phyloP scores from a whole-genome alignment of 2,797 vertebrate genomes.

The Oreochromis grahami region DNA sequence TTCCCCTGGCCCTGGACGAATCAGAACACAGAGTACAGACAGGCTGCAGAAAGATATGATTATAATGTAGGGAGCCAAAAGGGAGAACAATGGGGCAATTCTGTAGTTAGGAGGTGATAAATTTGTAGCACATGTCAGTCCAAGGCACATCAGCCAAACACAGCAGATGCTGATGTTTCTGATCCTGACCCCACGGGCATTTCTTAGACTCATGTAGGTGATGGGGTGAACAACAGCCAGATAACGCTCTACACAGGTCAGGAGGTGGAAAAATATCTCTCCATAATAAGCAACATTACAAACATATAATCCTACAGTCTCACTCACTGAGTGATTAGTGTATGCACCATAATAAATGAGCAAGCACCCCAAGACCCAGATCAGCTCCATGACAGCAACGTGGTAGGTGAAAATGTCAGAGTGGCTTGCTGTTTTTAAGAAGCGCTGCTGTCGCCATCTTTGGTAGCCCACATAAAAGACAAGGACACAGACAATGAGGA shows the following conservation, averaged over 20 bases:
- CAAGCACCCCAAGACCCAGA: neutral
- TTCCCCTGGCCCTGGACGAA: too few relatives aligned
- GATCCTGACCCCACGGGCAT: too few relatives aligned
- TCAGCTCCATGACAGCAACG: accelerated
- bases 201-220: too few relatives aligned
- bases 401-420: neutral
- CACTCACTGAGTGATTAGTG: accelerated
- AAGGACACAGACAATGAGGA: accelerated
- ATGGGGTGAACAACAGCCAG: too few relatives aligned
- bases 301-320: accelerated
- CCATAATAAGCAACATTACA: neutral
- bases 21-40: neutral
- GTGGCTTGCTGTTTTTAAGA: accelerated
- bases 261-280: neutral
- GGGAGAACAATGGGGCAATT: neutral
- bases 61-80: neutral
- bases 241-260: too few relatives aligned
- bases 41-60: neutral
- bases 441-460: neutral
- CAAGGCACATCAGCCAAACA: too few relatives aligned
- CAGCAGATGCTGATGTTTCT: accelerated
- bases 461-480: accelerated
- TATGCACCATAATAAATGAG: neutral
- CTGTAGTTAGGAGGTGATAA: neutral
- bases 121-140: neutral